Base-by-base conservation (phyloP, 2,113 vertebrate genomes). In the Bufo bufo region DNA sequence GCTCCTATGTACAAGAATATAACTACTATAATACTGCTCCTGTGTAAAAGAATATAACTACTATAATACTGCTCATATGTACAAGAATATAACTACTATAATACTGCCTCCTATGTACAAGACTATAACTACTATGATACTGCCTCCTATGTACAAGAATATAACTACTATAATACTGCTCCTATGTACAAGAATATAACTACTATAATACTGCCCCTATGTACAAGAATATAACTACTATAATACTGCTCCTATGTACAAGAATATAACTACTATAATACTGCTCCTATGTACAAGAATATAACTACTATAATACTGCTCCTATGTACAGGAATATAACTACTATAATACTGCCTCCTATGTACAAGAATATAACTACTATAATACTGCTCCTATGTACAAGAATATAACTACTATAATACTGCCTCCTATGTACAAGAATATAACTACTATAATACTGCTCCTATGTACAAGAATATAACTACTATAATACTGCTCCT, bases 351-450 rank as follows among this genome's bases (percentile, higher is more conserved):
- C 66, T 71, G 19, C 66, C 33, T 43, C 33, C 66, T 71, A 43
- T 71, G 4, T 71, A 71, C 66, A 71, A 71, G 66, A 71, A 71
- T 71, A 71, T 71, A 71, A 71, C 66, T 71, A 71, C 66, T 71
- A 71, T 71, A 71, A 43, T 71, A 43, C 66, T 71, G 11, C 43
- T 7, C 71, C 33, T 71, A 71, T 71, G 66, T 71, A 71, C 66
- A 71, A 43, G 66, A 71, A 71, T 74, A 74, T 74, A 74, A 74
- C 71, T 74, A 74, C 71, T 74, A 74, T 74, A 74, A 71, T 43
- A 71, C 23, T 43, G 23, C 23, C 17, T 1, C 61, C 61, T 65
- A 71, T 13, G 16, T n/a, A 19, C 10, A 71, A 43, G 19, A 19
- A 43, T 71, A 43, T 43, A 71, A 43, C 23, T 43, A 45, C 43